A percentile compares a stretch with the other conserved stretches of the same genome.
Conservation (phyloP, 1,140 invertebrate genomes). For the Pectinophora gossypiella region DNA sequence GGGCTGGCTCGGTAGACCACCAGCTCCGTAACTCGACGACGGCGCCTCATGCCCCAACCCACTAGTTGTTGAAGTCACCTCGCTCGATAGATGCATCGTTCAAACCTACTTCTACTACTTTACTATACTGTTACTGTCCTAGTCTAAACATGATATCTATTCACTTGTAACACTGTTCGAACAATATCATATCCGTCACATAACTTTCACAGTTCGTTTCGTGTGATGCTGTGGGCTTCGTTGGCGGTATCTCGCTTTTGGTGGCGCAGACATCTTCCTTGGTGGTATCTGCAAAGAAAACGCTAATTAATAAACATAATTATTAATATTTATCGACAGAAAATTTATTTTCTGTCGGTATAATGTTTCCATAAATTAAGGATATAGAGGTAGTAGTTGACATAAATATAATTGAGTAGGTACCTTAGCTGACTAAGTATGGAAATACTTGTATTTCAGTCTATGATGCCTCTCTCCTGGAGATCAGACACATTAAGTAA, state of each 20-base stretch:
- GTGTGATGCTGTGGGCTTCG: background rate
- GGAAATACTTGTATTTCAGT: no score
- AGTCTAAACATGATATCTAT: background rate
- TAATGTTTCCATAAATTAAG: no score
- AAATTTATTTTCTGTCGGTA: no score
- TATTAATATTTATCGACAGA: no score
- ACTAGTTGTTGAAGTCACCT: conserved; percentile 81
- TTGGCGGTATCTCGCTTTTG: background rate
- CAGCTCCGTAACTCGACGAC: conserved; percentile 53
- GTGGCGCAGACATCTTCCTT: background rate
- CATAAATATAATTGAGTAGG: no score
- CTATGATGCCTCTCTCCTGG: no score
- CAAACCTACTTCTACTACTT: no score
- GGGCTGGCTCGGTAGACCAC: conserved; percentile 72
- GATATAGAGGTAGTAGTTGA: no score
- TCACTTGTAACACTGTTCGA: background rate
- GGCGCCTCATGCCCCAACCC: conserved; percentile 71
- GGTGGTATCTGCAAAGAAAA: background rate
- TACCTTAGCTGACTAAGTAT: no score
- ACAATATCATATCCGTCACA: conserved; percentile 43
- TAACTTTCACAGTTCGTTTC: conserved; percentile 25
- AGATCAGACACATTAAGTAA: no score
- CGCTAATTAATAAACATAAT: no score
- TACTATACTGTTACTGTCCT: conserved; percentile 25
- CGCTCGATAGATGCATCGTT: conserved; percentile 81